A percentile compares a stretch with the other conserved stretches of the same genome.
These are phyloP conservation scores for Ischnura elegans DNA, from an alignment of 2,888 invertebrate genomes.

Conservation along the genomic window DNA sequence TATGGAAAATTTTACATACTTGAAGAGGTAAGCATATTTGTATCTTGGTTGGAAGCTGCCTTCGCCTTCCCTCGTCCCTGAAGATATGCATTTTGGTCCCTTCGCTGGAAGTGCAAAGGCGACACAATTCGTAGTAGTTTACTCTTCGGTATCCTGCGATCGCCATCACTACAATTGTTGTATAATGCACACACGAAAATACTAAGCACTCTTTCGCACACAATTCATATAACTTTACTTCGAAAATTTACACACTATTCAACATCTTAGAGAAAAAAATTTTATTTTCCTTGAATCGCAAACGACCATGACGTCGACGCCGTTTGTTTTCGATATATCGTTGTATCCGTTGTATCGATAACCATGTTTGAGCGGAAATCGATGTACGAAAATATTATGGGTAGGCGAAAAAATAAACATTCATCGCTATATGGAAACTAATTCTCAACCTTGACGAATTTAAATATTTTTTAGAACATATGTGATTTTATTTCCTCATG, in stretches of 20 bases:
- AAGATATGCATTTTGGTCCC: constrained; percentile 85
- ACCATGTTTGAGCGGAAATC: constrained; percentile 34
- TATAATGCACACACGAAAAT: constrained; percentile 68
- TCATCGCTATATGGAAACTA: background rate
- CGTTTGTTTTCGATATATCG: constrained; percentile 66
- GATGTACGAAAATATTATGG: constrained; percentile 22
- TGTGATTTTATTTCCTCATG: background rate
- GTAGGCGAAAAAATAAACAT: background rate
- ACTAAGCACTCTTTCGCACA: constrained; percentile 68
- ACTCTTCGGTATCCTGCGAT: constrained; percentile 86
- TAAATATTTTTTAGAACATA: background rate
- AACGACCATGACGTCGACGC: constrained; percentile 70
- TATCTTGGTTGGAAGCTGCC: constrained; percentile 84
- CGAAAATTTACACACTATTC: constrained; percentile 68
- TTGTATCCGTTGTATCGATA: constrained; percentile 48
- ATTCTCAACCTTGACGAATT: background rate
- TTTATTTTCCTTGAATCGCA: constrained; percentile 69
- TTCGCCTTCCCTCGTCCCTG: constrained; percentile 83
- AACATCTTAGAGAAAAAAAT: constrained; percentile 70
- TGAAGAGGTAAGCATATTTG: constrained; percentile 83
- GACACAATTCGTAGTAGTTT: constrained; percentile 86
- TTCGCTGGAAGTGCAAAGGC: constrained; percentile 84
- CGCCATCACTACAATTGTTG: constrained; percentile 57
- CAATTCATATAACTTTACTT: constrained; percentile 68
- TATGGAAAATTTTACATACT: constrained; percentile 76